Evolutionary conservation across 1,140 invertebrate species (phyloP).

Genomic region (Lepidurus apus): DNA sequence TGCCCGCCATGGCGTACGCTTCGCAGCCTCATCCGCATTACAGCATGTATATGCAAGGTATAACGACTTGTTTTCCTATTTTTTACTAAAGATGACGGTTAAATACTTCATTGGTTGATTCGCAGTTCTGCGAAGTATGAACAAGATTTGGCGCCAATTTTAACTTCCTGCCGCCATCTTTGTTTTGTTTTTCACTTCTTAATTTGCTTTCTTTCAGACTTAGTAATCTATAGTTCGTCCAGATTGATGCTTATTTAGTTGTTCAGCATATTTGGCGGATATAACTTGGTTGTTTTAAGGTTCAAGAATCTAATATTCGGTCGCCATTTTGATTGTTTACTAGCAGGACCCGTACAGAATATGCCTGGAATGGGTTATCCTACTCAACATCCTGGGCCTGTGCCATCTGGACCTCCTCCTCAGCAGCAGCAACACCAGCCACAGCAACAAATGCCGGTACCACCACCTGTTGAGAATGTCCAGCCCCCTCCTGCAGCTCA

Average conservation of each 20-base stretch:
- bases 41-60: constrained; percentile 33
- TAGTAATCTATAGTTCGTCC: too few relatives aligned
- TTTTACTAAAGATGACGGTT: background rate
- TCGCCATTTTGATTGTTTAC: background rate
- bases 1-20: background rate
- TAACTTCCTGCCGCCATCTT: too few relatives aligned
- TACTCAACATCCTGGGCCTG: constrained; percentile 36
- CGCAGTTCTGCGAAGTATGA: too few relatives aligned
- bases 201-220: too few relatives aligned
- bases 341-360: constrained; percentile 14
- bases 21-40: background rate
- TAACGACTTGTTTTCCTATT: constrained; percentile 22
- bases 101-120: too few relatives aligned
- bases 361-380: constrained; percentile 34
- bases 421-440: constrained; percentile 40
- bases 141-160: too few relatives aligned
- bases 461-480: constrained; percentile 36
- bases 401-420: constrained; percentile 35
- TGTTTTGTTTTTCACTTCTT: too few relatives aligned
- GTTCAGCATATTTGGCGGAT: too few relatives aligned
- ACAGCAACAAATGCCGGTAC: constrained; percentile 37
- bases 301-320: background rate
- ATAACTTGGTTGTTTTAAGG: too few relatives aligned
- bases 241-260: too few relatives aligned
- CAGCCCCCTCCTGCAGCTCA: background rate